Conservation (phyloP, 2,888 invertebrate genomes). For the Pharmacophagus antenor region DNA sequence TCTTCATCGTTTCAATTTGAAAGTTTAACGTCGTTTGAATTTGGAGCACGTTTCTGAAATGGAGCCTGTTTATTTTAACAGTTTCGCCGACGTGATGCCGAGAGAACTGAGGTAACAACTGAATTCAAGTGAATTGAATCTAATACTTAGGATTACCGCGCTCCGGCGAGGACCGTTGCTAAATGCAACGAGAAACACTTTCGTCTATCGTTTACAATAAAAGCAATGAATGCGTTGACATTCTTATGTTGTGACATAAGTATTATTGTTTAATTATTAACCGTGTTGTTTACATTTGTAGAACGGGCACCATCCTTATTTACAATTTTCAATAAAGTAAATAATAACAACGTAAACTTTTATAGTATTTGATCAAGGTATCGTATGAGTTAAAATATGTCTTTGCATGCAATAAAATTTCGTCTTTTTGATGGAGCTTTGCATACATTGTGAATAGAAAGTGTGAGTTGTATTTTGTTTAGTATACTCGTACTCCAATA, state of each 20-base stretch:
- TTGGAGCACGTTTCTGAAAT: slow-evolving; percentile 29
- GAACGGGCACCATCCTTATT: slow-evolving; percentile 13
- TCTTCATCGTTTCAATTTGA: slow-evolving; percentile 39
- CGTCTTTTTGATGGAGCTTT: background rate
- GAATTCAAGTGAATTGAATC: slow-evolving; percentile 31
- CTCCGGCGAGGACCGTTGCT: background rate
- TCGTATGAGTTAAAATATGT: background rate
- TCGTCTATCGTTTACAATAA: slow-evolving; percentile 1
- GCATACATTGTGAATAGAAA: background rate
- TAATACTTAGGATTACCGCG: background rate
- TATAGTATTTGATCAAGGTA: background rate
- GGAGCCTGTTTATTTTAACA: slow-evolving; percentile 33
- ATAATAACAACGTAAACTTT: slow-evolving; percentile 6
- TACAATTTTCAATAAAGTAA: slow-evolving; percentile 6
- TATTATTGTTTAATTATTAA: slow-evolving; percentile 22
- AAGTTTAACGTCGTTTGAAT: slow-evolving; percentile 25
- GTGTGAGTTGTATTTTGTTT: background rate
- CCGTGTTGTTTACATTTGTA: slow-evolving; percentile 12
- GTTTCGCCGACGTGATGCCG: slow-evolving; percentile 32
- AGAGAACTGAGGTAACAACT: slow-evolving; percentile 21
- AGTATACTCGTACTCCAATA: too few relatives aligned
- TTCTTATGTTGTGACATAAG: background rate
- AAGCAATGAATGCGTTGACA: background rate
- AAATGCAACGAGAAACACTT: background rate
- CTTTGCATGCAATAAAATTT: too few relatives aligned